These are phyloP conservation scores for Eremophila alpestris DNA, from an alignment of 2,797 vertebrate species.

Conservation along the genomic window DNA sequence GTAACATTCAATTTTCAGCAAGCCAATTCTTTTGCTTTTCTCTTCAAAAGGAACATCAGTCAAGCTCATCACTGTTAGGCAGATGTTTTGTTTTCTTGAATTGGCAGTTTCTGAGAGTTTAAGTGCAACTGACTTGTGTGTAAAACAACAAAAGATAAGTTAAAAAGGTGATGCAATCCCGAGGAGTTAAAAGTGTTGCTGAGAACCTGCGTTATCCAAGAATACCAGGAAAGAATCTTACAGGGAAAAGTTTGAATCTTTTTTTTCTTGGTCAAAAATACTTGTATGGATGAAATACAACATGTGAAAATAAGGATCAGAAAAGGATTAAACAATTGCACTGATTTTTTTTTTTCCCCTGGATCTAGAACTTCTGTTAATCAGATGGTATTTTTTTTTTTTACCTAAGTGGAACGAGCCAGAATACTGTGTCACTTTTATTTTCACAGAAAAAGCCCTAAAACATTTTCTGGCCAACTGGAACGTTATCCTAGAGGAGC, in stretches of 20 bases:
- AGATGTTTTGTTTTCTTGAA: conserved; percentile 8
- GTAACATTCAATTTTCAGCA: conserved; percentile 4
- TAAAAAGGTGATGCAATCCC: not conserved
- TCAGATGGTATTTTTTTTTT: not conserved
- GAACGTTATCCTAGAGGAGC: not conserved
- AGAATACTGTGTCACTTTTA: not conserved
- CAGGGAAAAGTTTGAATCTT: not conserved
- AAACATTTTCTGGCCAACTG: not conserved
- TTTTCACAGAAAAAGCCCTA: not conserved
- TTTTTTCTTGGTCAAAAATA: not conserved
- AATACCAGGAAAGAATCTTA: not conserved
- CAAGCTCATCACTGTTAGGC: not conserved
- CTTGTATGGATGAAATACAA: not conserved
- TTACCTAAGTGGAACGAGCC: not conserved
- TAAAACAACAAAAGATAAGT: not conserved
- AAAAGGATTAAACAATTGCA: not conserved
- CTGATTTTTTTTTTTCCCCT: not conserved
- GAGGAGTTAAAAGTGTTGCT: not conserved
- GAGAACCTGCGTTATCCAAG: not conserved
- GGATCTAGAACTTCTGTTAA: not conserved
- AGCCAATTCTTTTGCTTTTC: not conserved
- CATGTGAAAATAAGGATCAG: not conserved
- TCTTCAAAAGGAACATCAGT: conserved; percentile 23
- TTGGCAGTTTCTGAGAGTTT: not conserved
- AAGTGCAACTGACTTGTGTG: not conserved